Evolutionary conservation across 92 coral and sea anemone genomes (phyloP), one percentile per base, ranked within the genome.

Genomic region (Paragorgia papillata): DNA sequence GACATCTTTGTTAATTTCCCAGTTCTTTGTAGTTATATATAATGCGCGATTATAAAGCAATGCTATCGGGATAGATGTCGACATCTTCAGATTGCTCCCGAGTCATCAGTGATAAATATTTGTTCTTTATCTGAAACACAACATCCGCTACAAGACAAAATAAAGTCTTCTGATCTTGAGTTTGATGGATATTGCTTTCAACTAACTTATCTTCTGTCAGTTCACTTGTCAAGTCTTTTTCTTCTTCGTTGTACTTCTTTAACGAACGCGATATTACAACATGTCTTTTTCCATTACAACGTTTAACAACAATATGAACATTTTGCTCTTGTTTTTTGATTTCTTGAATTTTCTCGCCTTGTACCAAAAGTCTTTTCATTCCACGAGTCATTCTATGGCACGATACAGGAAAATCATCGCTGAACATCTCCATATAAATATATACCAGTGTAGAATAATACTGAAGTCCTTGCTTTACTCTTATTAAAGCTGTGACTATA

Each of bases 381-480:
- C 77, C 77, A 6, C 77, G 77, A 18, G 77, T 70, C 77, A 70
- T 70, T 51, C 77, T 56, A 9, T 70, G 59, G 29, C 46, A 70
- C 62, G 77, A 53, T 9, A 70, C 77, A 24, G 77, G 77, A 25
- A 70, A 70, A 70, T 50, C 29, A 3, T 32, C 19, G 43, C 29
- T 50, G 15, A 19, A 19, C 10, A 70, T 31, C 39, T 70, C 63
- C 77, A 70, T 50, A 10, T 21, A 22, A 17, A 51, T 51, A 51
- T 22, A 17, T 17, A 5, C 5, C 12, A 4, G 43, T 37, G 6
- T 12, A 37, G 43, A 37, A 4, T 5, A 37, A 4, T 37, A 37
- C 5, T 37, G 43, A n/a, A n/a, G n/a, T n/a, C n/a, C n/a, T n/a
- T n/a, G n/a, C n/a, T n/a, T n/a, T n/a, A n/a, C n/a, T n/a, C n/a